phyloP scores from a whole-genome alignment of 2,797 vertebrate species.

The Chrysocyon brachyurus region DNA sequence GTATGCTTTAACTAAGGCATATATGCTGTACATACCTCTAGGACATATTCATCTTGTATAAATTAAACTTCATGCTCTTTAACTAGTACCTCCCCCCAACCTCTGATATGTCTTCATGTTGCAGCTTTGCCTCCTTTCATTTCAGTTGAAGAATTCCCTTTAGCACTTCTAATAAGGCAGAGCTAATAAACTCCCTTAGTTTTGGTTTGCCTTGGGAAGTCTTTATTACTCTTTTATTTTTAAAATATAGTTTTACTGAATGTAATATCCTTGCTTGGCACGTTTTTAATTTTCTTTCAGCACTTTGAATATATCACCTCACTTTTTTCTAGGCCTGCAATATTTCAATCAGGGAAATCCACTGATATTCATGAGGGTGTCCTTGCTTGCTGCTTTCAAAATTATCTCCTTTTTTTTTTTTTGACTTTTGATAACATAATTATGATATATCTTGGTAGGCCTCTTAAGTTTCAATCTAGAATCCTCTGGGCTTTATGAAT shows the following conservation, averaged over 20 bases:
- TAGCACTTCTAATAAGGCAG: neutral
- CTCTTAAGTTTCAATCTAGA: neutral
- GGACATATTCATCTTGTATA: neutral
- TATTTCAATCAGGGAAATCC: neutral
- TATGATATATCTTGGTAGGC: neutral
- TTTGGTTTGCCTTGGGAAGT: neutral
- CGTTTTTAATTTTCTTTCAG: neutral
- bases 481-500: neutral
- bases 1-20: neutral
- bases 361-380: neutral
- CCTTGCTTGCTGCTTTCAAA: neutral
- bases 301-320: neutral
- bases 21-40: neutral
- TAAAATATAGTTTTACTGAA: neutral
- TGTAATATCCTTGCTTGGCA: neutral
- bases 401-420: neutral
- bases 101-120: neutral
- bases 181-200: neutral
- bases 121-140: neutral
- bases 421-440: neutral
- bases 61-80: neutral
- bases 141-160: neutral
- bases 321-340: neutral
- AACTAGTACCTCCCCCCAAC: neutral
- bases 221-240: neutral